These are phyloP conservation scores for Melopsittacus undulatus DNA, from an alignment of 2,797 vertebrate species.

Conservation along the genomic window DNA sequence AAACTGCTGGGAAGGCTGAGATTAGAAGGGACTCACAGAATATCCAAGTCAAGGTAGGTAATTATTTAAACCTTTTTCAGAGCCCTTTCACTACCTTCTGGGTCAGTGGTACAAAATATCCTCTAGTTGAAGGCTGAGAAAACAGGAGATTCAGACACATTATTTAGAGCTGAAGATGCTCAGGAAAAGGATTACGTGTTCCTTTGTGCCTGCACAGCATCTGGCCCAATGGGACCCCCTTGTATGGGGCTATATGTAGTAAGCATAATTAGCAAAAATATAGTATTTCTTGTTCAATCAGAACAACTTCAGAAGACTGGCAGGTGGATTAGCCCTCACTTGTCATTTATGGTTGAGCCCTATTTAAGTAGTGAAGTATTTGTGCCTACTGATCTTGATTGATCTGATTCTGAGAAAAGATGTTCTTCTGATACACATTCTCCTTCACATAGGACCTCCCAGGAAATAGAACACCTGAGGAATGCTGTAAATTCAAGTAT, in stretches of 20 bases:
- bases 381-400: background rate
- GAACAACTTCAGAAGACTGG: background rate
- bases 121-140: background rate
- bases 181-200: background rate
- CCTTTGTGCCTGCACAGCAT: background rate
- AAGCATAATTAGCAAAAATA: background rate
- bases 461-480: background rate
- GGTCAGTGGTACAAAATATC: background rate
- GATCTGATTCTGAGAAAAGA: background rate
- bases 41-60: background rate
- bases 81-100: background rate
- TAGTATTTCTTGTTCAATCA: background rate
- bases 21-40: background rate
- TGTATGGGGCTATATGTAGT: background rate
- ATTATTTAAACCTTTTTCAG: constrained; percentile 31
- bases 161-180: background rate
- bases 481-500: background rate
- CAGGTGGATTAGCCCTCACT: background rate
- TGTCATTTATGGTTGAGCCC: background rate
- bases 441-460: background rate
- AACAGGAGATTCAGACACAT: background rate
- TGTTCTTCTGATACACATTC: background rate
- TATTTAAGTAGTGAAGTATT: background rate
- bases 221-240: too few species aligned
- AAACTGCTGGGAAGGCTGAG: background rate